These are phyloP conservation scores for Rhinichthys klamathensis DNA, from an alignment of 2,113 vertebrate genomes.

Conservation along the genomic window DNA sequence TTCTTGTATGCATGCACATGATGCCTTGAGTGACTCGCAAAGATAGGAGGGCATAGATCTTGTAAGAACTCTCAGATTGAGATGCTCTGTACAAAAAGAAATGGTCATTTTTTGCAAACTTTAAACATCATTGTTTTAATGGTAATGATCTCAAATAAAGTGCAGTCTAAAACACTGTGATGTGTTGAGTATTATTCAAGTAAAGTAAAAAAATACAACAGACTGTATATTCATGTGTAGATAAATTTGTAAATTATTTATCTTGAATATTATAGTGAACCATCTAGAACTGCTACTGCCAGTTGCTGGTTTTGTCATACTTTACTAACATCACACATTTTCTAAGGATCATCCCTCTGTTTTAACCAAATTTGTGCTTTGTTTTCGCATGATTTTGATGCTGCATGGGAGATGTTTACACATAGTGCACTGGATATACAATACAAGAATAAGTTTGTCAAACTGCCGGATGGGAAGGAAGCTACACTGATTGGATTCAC, in stretches of 20 bases:
- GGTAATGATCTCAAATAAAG: constrained; percentile 53
- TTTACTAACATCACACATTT: constrained; percentile 49
- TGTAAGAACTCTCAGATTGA: constrained; percentile 24
- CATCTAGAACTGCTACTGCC: background rate
- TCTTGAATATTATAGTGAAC: background rate
- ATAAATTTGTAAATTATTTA: background rate
- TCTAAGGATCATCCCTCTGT: constrained; percentile 33
- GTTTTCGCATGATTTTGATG: constrained; percentile 59
- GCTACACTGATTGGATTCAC: background rate
- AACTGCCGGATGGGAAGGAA: constrained; percentile 53
- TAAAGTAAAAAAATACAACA: background rate
- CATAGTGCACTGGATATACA: constrained; percentile 57
- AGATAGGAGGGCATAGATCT: constrained; percentile 14
- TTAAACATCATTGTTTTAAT: constrained; percentile 29
- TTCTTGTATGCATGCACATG: constrained; percentile 56
- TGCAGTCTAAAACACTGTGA: constrained; percentile 36
- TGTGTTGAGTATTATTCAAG: constrained; percentile 40
- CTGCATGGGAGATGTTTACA: constrained; percentile 59
- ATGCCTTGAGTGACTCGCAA: background rate
- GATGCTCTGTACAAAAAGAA: constrained; percentile 4
- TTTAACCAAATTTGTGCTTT: constrained; percentile 52
- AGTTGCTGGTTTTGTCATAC: constrained; percentile 34
- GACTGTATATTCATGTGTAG: constrained; percentile 1
- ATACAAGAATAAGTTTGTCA: constrained; percentile 53
- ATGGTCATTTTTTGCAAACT: constrained; percentile 3